These are phyloP conservation scores for Sparidentex hasta DNA, from an alignment of 2,797 vertebrate genomes.

Conservation along the genomic window DNA sequence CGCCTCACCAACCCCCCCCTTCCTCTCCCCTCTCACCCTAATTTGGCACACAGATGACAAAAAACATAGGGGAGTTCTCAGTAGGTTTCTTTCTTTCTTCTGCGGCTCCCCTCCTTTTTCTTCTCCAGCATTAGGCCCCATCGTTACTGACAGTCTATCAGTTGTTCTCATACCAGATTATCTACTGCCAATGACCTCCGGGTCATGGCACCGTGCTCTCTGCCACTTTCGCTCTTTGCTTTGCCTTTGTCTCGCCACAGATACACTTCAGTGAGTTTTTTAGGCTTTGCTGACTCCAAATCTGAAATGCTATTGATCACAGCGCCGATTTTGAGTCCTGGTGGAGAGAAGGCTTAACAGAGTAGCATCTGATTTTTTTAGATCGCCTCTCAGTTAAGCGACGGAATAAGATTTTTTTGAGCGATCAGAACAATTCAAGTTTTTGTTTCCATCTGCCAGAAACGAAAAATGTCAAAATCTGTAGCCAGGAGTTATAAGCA, in stretches of 20 bases:
- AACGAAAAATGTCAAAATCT: not conserved
- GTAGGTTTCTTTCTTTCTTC: conserved; percentile 73
- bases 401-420: not conserved
- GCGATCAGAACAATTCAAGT: no score
- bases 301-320: conserved; percentile 62
- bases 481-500: not conserved
- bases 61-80: conserved; percentile 81
- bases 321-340: conserved; percentile 3
- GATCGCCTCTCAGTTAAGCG: not conserved
- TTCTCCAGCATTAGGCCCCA: conserved; percentile 72
- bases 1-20: conserved; percentile 34
- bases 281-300: conserved; percentile 67
- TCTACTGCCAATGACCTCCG: conserved; percentile 76
- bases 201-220: conserved; percentile 75
- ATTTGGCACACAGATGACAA: conserved; percentile 85
- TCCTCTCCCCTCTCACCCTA: conserved; percentile 57
- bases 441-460: not conserved
- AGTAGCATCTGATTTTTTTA: not conserved
- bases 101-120: conserved; percentile 58
- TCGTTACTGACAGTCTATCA: conserved; percentile 79
- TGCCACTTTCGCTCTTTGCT: conserved; percentile 72
- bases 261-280: conserved; percentile 68
- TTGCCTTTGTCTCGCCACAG: conserved; percentile 66
- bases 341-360: conserved; percentile 7
- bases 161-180: conserved; percentile 82